Evolutionary conservation across 2,113 vertebrate genomes (phyloP).

Genomic region (Oncorhynchus kisutch): DNA sequence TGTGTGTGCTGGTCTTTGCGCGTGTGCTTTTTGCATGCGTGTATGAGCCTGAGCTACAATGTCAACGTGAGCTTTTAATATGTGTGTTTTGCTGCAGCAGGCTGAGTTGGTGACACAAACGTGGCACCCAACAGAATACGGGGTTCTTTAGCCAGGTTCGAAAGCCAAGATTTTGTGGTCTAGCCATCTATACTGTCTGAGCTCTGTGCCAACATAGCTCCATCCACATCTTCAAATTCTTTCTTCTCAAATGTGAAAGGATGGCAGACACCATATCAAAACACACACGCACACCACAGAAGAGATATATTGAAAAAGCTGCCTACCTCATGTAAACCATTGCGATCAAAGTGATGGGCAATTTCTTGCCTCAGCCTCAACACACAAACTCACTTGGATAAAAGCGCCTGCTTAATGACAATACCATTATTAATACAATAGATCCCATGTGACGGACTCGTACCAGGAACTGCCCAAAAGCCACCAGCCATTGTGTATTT

Average conservation of each 20-base stretch:
- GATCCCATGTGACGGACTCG: neutral
- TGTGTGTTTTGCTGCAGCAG: neutral
- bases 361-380: constrained; percentile 49
- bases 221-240: neutral
- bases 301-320: constrained; percentile 46
- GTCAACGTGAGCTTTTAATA: constrained; percentile 2
- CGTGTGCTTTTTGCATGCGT: constrained; percentile 36
- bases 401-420: neutral
- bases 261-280: constrained; percentile 48
- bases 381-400: constrained; percentile 44
- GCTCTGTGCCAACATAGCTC: neutral
- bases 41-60: constrained; percentile 44
- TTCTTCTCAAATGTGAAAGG: constrained; percentile 39
- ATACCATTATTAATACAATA: constrained; percentile 4
- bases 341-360: constrained; percentile 46
- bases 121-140: neutral
- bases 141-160: neutral
- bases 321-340: constrained; percentile 42
- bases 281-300: constrained; percentile 53
- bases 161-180: too few relatives aligned
- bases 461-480: constrained; percentile 14
- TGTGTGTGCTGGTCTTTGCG: constrained; percentile 4
- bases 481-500: constrained; percentile 27
- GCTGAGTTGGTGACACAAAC: neutral
- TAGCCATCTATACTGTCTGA: too few relatives aligned